These are phyloP conservation scores for Apostichopus parvimensis DNA, from an alignment of 35 echinoderm and acorn worm species.

Conservation along the genomic window DNA sequence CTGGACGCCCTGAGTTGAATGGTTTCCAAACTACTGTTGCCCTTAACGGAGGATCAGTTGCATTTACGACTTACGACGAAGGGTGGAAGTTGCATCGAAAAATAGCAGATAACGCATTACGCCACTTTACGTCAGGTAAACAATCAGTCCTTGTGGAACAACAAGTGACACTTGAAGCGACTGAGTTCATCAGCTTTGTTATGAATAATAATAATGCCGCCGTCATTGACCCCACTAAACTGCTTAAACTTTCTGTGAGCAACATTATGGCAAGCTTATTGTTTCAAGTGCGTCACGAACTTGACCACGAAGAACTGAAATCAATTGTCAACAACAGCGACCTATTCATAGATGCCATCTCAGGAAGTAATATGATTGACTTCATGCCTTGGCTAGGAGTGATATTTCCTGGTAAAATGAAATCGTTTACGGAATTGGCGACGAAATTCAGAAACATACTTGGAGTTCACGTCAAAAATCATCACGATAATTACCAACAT, in stretches of 20 bases:
- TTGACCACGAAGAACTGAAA: not conserved
- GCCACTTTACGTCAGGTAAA: constrained; percentile 68
- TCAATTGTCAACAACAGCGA: constrained; percentile 59
- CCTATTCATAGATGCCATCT: constrained; percentile 55
- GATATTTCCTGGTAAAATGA: constrained; percentile 51
- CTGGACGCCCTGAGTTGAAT: constrained; percentile 72
- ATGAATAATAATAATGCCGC: constrained; percentile 46
- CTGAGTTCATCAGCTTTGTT: constrained; percentile 59
- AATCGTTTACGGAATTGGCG: constrained; percentile 32
- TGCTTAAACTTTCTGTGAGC: constrained; percentile 60
- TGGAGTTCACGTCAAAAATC: constrained; percentile 32
- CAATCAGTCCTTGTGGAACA: constrained; percentile 61
- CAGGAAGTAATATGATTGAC: constrained; percentile 66
- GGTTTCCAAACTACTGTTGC: constrained; percentile 50
- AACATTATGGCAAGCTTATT: constrained; percentile 79
- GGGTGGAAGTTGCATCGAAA: constrained; percentile 84
- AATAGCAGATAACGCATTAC: constrained; percentile 61
- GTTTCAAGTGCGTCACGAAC: constrained; percentile 53
- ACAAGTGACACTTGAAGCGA: constrained; percentile 62
- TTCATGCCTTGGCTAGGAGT: constrained; percentile 78
- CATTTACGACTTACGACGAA: constrained; percentile 72
- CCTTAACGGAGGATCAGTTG: constrained; percentile 40
- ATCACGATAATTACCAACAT: constrained; percentile 49
- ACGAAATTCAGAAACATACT: constrained; percentile 32
- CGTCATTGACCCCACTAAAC: constrained; percentile 39